Percentiles rank a stretch among this genome's conserved stretches.
phyloP scores from a whole-genome alignment of 2,888 invertebrate species.

The Torymus aiolomorphi region DNA sequence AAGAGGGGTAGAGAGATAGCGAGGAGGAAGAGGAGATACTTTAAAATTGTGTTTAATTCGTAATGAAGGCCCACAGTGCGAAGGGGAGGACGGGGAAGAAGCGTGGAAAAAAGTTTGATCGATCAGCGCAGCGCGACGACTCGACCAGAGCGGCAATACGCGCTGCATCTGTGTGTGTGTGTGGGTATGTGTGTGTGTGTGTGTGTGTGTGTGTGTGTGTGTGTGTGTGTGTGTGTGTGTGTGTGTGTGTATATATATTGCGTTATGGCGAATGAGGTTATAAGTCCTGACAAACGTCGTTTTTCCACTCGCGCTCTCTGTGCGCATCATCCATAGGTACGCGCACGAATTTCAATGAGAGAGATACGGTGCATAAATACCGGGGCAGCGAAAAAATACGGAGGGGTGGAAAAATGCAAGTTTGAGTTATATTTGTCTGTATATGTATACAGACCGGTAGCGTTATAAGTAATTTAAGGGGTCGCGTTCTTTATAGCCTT shows the following conservation, averaged over 20 bases:
- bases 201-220: not conserved
- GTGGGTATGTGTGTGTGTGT: not conserved
- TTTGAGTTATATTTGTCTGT: constrained; percentile 43
- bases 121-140: constrained; percentile 13
- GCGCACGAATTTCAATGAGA: constrained; percentile 23
- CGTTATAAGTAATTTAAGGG: constrained; percentile 39
- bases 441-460: constrained; percentile 3
- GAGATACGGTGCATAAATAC: constrained; percentile 28
- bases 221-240: not conserved
- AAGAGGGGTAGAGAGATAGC: not conserved
- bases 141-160: not conserved
- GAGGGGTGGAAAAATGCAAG: constrained; percentile 17
- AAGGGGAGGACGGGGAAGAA: not conserved
- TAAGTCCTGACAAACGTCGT: constrained; percentile 32
- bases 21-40: not conserved
- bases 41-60: no score
- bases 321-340: not conserved
- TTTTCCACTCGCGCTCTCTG: not conserved
- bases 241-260: not conserved
- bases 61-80: no score
- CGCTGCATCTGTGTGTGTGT: not conserved
- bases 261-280: constrained; percentile 18
- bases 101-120: constrained; percentile 37
- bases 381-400: constrained; percentile 11
- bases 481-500: constrained; percentile 37